Conservation (phyloP, 1,140 invertebrate genomes). For the Homarus americanus region DNA sequence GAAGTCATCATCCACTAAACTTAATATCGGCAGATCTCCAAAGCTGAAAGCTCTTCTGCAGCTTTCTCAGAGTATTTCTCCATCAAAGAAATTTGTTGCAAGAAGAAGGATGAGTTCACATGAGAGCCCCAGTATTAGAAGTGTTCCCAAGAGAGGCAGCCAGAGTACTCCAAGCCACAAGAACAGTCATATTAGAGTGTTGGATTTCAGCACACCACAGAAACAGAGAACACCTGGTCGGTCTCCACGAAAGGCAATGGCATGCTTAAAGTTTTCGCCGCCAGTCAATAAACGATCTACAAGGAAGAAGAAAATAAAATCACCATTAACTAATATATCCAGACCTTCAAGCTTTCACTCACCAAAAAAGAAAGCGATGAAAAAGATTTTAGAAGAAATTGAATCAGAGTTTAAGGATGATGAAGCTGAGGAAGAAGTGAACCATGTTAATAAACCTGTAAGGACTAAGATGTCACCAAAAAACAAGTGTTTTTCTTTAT, state of each 20-base stretch:
- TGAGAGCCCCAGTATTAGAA: constrained; percentile 30
- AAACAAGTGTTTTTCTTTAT: not conserved
- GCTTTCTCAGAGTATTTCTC: constrained; percentile 47
- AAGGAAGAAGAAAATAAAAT: not conserved
- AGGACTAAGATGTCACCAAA: not conserved
- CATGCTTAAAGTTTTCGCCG: constrained; percentile 58
- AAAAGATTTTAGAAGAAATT: constrained; percentile 44
- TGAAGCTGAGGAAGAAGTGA: not conserved
- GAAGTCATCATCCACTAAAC: not conserved
- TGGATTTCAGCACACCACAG: constrained; percentile 61
- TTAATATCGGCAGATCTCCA: constrained; percentile 44
- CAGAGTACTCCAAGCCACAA: constrained; percentile 61
- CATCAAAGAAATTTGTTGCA: constrained; percentile 31
- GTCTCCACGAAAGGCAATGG: constrained; percentile 18
- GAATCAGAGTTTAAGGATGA: not conserved
- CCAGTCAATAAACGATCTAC: not conserved
- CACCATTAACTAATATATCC: not conserved
- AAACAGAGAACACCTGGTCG: not conserved
- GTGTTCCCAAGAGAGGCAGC: constrained; percentile 39
- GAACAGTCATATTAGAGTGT: constrained; percentile 54
- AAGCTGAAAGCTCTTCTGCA: constrained; percentile 54
- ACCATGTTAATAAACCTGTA: not conserved
- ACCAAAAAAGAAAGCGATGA: not conserved
- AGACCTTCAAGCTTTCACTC: not conserved
- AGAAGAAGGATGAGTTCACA: not conserved